Evolutionary conservation across 2,888 invertebrate species (phyloP), one percentile per base, ranked within the genome.

Genomic region (Julus scandinavius): DNA sequence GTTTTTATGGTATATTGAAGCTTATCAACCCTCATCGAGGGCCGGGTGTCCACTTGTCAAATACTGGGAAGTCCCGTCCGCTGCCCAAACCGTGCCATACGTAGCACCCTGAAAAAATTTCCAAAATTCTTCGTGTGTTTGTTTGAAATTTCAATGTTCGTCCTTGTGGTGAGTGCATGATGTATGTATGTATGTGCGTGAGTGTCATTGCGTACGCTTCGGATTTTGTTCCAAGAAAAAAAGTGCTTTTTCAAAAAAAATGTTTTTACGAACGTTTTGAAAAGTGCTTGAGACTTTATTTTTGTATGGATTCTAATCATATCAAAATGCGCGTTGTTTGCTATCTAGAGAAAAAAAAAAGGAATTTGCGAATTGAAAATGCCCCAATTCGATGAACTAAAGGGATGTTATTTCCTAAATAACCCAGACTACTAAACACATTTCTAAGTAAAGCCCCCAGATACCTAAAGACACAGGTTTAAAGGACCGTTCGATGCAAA

Each of bases 221-320:
- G 58, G 15, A 58, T 58, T 58, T 17, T 17, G 58, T 58, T 58
- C 58, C 5, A 15, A 58, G 58, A 58, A 17, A 58, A 15, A 17
- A 58, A 17, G 58, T 17, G 58, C 58, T 15, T 58, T 58, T 58
- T 50, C 2, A 29, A 5, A 50, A 50, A 58, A 58, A 17, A 17
- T 58, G 58, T 58, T 29, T 29, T 58, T 1, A 17, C 58, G 58
- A 58, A 58, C 58, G 29, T 3, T 17, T 17, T 17, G 58, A 58
- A 58, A 58, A 17, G 84, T 5, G 17, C 41, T 84, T 15, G 38
- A 29, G 29, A 38, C 84, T 84, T 84, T 84, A 84, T 84, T 84
- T 84, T 84, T 84, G 2, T 84, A 84, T 41, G 84, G 84, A 84
- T 84, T 84, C 41, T 41, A 84, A 84, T 84, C 84, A 41, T 84